Evolutionary conservation across 2,888 invertebrate genomes (phyloP), one percentile per base, ranked within the genome.

Genomic region (Drosophila infuscata): DNA sequence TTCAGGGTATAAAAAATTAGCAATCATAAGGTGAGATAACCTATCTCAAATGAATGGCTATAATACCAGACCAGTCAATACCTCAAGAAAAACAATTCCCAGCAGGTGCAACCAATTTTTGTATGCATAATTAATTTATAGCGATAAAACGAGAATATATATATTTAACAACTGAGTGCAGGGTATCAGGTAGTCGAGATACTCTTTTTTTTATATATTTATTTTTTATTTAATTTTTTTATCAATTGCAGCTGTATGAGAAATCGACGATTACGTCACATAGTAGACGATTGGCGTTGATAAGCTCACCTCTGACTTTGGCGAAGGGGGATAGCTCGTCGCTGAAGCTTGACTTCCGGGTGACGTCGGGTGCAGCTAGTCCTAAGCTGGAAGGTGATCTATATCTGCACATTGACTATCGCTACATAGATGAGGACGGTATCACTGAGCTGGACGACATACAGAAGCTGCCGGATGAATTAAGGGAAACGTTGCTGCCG

Each of bases 241-340:
- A 35, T 51, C 35, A 15, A 15, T 25, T 77, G n/a, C 57, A 93
- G 93, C 88, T 93, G 0, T 91, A 89, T 68, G 93, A 93, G 60
- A 92, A 91, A 57, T 88, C 87, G 0, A 82, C 84, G 8, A 52
- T 93, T 3, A 81, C 89, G 0, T 69, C 90, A 0, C 80, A 83
- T 3, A 75, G 76, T 35, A 92, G 92, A 32, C 78, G 88, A 0
- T 8, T 93, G 12, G 91, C 92, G 6, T 33, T 78, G 53, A 74
- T 89, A 43, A 88, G 41, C 32, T 51, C 20, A 79, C 89, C 67
- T 63, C 88, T 78, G 25, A 12, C 15, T 57, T 67, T 65, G 83
- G 46, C 70, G 59, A 66, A 64, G 20, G 46, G 58, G 2, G 60
- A 56, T n/a, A 52, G 53, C n/a, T 20, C 38, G 35, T 59, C 63